Percentiles rank a stretch among this genome's conserved stretches.
phyloP scores from a whole-genome alignment of 2,888 invertebrate species.

The Drosophila hamatofila region DNA sequence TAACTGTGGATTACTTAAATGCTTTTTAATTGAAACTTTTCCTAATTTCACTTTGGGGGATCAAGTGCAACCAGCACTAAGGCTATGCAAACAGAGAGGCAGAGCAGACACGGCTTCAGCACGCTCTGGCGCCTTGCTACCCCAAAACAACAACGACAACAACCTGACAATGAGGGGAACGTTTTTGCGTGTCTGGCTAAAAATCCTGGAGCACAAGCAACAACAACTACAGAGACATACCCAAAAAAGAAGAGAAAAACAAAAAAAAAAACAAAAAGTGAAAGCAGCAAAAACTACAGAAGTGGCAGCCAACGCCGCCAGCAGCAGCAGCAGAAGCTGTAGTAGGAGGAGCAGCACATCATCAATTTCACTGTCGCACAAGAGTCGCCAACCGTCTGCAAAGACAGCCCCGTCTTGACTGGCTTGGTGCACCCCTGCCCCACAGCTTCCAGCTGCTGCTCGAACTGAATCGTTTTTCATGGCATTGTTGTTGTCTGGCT shows the following conservation, averaged over 20 bases:
- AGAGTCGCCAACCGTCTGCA: slow-evolving; percentile 50
- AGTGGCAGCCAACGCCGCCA: slow-evolving; percentile 32
- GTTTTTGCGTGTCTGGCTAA: slow-evolving; percentile 76
- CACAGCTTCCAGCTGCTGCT: background rate
- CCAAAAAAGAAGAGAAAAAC: slow-evolving; percentile 41
- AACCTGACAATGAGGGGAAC: slow-evolving; percentile 42
- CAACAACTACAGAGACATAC: slow-evolving; percentile 16
- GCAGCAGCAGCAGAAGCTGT: background rate
- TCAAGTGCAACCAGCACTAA: slow-evolving; percentile 74
- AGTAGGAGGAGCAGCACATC: slow-evolving; percentile 58
- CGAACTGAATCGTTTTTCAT: slow-evolving; percentile 52
- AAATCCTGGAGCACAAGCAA: slow-evolving; percentile 48
- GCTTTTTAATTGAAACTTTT: slow-evolving; percentile 83
- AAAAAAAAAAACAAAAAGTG: slow-evolving; percentile 53
- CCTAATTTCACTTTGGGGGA: slow-evolving; percentile 80
- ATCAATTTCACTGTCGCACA: slow-evolving; percentile 80
- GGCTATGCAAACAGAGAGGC: slow-evolving; percentile 60
- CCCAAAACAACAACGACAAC: slow-evolving; percentile 31
- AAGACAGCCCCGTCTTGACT: slow-evolving; percentile 23
- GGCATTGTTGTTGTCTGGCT: slow-evolving; percentile 66
- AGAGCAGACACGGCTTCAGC: slow-evolving; percentile 36
- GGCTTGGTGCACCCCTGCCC: background rate
- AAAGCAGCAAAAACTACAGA: slow-evolving; percentile 77
- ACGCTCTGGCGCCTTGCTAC: slow-evolving; percentile 75
- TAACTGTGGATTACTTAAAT: slow-evolving; percentile 82